These are phyloP conservation scores for Thalassoma bifasciatum DNA, from an alignment of 2,113 vertebrate species.

Conservation along the genomic window DNA sequence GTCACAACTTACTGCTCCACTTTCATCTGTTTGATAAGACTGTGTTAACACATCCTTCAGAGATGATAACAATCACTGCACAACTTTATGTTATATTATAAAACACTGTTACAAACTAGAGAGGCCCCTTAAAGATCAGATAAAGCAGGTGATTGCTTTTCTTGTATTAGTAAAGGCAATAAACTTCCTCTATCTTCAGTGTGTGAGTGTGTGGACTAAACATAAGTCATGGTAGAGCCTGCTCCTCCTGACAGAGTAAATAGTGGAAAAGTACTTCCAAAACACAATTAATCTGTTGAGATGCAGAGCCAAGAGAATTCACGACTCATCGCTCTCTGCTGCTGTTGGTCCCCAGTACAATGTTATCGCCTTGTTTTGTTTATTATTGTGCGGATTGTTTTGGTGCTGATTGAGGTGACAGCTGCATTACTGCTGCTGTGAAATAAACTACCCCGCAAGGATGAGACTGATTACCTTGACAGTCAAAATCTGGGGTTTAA, in stretches of 20 bases:
- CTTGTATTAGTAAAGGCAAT: too few relatives aligned
- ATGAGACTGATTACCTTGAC: background rate
- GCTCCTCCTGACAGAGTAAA: background rate
- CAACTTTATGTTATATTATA: too few relatives aligned
- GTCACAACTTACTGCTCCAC: background rate
- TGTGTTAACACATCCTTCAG: background rate
- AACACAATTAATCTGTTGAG: background rate
- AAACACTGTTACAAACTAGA: too few relatives aligned
- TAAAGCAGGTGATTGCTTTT: too few relatives aligned
- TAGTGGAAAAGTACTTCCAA: background rate
- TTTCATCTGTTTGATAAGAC: background rate
- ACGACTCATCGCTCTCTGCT: background rate
- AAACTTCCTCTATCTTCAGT: background rate
- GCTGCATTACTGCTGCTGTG: background rate
- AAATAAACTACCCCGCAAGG: background rate
- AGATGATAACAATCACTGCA: too few relatives aligned
- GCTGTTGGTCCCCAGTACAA: background rate
- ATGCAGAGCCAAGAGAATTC: background rate
- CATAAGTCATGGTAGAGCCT: background rate
- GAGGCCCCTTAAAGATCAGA: too few relatives aligned
- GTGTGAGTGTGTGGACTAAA: background rate
- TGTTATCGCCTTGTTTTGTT: background rate
- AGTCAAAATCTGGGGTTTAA: background rate
- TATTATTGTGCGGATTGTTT: background rate
- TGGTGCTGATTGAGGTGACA: background rate